Evolutionary conservation across 1,140 invertebrate genomes (phyloP), one percentile per base, ranked within the genome.

Genomic region (Phenacoccus solenopsis): DNA sequence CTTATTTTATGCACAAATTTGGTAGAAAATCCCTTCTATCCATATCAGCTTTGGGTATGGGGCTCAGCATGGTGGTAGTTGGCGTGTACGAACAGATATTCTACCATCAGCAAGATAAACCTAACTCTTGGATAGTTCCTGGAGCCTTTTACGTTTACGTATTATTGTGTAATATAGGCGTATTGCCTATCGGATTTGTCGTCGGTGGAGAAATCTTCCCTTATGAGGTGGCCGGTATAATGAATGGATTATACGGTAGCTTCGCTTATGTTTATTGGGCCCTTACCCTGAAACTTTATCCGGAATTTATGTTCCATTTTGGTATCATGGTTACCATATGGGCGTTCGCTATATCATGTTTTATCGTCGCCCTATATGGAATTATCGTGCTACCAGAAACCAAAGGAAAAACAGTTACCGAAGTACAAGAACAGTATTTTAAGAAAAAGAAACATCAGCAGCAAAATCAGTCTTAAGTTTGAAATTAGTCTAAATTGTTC

Each of bases 361-460:
- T 80, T 1, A 67, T 83, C 12, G 79, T 83, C 5, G 76, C 79
- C 0, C 22, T 82, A 1, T 86, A 85, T 72, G 80, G 91, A 0
- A 76, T 82, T 3, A 76, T 86, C 5, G 83, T 84, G 20, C 76
- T 94, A 2, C 91, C 91, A 0, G 92, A 94, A 78, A 94, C 91
- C 0, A 89, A 87, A 72, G 87, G 89, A 0, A 88, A 88, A 73
- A 85, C 84, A 0, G 78, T 92, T 5, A 81, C 86, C 24, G 87
- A 93, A 76, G 90, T 93, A 25, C 85, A 87, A 70, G 79, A 30
- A 16, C 5, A 49, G 38, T 49, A 49, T 49, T 49, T 49, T n/a
- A 49, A 49, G 5, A 49, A 49, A n/a, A 49, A 49, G 20, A 49
- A n/a, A n/a, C n/a, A n/a, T n/a, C n/a, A n/a, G n/a, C n/a, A n/a